Base-by-base conservation (phyloP, 2,113 vertebrate species). In the Talpa occidentalis region DNA sequence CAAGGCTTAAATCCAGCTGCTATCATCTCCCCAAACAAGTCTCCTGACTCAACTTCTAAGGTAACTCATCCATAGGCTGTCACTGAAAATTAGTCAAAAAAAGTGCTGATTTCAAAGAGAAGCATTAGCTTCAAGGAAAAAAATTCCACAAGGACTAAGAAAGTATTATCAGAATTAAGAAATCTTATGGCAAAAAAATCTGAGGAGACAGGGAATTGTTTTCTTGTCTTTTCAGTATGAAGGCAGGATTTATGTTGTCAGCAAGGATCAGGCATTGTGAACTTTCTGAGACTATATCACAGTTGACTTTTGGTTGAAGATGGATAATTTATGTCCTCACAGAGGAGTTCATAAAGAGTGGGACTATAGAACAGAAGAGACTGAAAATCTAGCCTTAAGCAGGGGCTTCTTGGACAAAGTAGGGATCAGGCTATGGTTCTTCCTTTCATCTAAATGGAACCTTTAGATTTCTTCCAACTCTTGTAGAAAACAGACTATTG, bases 241-340 rank as follows among this genome's bases (percentile, higher is more conserved):
- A 87, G n/a, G 74, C 42, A 87, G 52, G 70, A 54, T 87, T 95
- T 74, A 86, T 54, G 5, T 32, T 90, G 77, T 88, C 64, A 62
- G 37, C 21, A 80, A 91, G 52, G 79, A 89, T 89, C 28, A 79
- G 88, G 70, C 5, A 54, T 30, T 82, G 62, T 56, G 35, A 90
- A 72, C 62, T 80, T 89, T 94, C 60, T 91, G 69, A 85, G 94
- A 94, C 49, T 37, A 44, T 64, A 91, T 62, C 81, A 83, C 3
- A 56, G 52, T n/a, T 2, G 21, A 54, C 32, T 56, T 89, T 32
- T 56, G 49, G 40, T 49, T 64, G 22, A 72, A 83, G 73, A 73
- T 28, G 28, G 59, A 6, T 72, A 74, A 83, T 66, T 62, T 77
- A n/a, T 88, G 67, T 86, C 59, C 66, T 76, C 40, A 83, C 19